phyloP scores from a whole-genome alignment of 2,113 vertebrate genomes.

The Copsychus sechellarum region DNA sequence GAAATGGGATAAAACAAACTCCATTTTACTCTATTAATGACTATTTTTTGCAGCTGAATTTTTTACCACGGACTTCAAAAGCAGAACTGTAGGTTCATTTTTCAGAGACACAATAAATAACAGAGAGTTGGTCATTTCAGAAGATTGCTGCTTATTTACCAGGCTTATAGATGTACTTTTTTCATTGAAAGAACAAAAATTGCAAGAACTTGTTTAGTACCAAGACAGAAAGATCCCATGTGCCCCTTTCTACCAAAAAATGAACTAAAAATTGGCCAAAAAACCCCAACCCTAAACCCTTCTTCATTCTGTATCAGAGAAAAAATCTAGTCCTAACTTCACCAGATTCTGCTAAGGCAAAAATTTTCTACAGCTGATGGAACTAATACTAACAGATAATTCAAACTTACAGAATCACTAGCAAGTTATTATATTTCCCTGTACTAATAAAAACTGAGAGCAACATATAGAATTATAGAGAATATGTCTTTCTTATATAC shows the following conservation, averaged over 20 bases:
- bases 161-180: not conserved
- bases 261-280: not conserved
- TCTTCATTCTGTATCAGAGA: not conserved
- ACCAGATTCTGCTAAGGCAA: not conserved
- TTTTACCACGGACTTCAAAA: not conserved
- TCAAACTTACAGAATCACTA: not conserved
- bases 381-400: not conserved
- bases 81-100: not conserved
- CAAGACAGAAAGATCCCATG: not conserved
- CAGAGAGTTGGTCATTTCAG: not conserved
- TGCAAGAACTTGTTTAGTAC: not conserved
- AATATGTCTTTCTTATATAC: not conserved
- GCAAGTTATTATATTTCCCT: not conserved
- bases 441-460: not conserved
- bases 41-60: not conserved
- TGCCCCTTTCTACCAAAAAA: not conserved
- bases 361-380: not conserved
- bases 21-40: not conserved
- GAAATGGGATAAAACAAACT: not conserved
- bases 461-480: not conserved
- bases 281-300: accelerated
- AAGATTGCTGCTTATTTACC: not conserved
- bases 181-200: not conserved
- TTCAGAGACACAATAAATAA: not conserved
- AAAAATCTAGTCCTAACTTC: not conserved